Evolutionary conservation across 1,140 invertebrate genomes (phyloP).

Genomic region (Pentalonia nigronervosa): DNA sequence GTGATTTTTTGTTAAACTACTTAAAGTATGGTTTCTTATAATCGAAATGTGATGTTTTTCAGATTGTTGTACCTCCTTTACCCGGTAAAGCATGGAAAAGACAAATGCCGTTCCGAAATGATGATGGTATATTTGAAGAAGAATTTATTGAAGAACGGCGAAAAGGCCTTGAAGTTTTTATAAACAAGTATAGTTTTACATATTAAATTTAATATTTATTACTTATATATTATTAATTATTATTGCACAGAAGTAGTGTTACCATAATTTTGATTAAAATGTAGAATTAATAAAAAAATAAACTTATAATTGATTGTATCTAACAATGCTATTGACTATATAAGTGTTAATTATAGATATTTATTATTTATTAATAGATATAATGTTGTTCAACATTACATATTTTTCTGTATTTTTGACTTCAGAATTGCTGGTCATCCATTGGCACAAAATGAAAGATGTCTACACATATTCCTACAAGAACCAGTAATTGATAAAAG

Average conservation of each 20-base stretch:
- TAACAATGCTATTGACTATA: not conserved
- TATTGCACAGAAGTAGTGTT: too few species aligned
- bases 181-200: constrained; percentile 87
- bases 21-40: not conserved
- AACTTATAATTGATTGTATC: not conserved
- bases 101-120: constrained; percentile 95
- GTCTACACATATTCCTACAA: constrained; percentile 99
- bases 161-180: constrained; percentile 97
- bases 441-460: constrained; percentile 98
- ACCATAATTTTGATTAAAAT: too few species aligned
- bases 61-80: constrained; percentile 97
- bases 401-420: constrained; percentile 59
- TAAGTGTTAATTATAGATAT: not conserved
- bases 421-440: constrained; percentile 97
- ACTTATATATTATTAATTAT: not conserved
- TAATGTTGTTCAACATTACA: not conserved
- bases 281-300: not conserved
- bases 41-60: constrained; percentile 59
- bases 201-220: not conserved
- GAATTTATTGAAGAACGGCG: constrained; percentile 99
- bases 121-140: constrained; percentile 99
- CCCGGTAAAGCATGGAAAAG: constrained; percentile 98
- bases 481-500: constrained; percentile 97
- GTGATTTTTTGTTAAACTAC: not conserved
- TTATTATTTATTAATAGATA: not conserved